Evolutionary conservation across 2,888 invertebrate species (phyloP).

Genomic region (Podabrus alpinus): DNA sequence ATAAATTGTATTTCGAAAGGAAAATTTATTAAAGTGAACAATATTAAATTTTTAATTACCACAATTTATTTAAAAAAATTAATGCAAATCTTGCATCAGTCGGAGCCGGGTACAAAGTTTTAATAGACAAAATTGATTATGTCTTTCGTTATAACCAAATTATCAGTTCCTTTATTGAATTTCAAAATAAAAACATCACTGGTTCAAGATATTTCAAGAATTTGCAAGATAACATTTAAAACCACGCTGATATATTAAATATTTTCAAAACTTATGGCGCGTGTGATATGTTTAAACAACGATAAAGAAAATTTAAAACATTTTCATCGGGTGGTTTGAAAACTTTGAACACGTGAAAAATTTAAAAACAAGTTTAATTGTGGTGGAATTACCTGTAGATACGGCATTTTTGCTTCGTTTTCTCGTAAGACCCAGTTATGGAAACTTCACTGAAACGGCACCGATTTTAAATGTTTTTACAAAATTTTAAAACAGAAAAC

Average conservation of each 20-base stretch:
- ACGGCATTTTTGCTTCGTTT: neutral
- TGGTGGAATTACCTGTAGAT: neutral
- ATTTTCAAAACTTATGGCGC: neutral
- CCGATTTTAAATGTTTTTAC: constrained; percentile 4
- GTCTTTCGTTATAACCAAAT: neutral
- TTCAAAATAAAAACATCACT: neutral
- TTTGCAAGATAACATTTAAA: neutral
- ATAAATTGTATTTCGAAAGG: too few species aligned
- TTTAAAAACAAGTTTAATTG: neutral
- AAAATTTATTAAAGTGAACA: too few species aligned
- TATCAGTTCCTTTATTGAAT: neutral
- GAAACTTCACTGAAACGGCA: neutral
- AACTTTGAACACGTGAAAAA: neutral
- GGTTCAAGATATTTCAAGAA: neutral
- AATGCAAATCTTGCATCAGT: neutral
- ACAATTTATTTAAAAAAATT: too few species aligned
- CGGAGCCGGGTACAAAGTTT: neutral
- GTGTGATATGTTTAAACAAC: neutral
- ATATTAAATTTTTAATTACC: too few species aligned
- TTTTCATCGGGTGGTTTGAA: neutral
- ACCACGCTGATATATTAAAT: neutral
- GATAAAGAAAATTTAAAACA: neutral
- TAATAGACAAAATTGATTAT: neutral
- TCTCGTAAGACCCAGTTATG: neutral
- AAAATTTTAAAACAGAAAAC: constrained; percentile 5